These are phyloP conservation scores for Chirona hameri DNA, from an alignment of 2,888 invertebrate genomes.

Conservation along the genomic window DNA sequence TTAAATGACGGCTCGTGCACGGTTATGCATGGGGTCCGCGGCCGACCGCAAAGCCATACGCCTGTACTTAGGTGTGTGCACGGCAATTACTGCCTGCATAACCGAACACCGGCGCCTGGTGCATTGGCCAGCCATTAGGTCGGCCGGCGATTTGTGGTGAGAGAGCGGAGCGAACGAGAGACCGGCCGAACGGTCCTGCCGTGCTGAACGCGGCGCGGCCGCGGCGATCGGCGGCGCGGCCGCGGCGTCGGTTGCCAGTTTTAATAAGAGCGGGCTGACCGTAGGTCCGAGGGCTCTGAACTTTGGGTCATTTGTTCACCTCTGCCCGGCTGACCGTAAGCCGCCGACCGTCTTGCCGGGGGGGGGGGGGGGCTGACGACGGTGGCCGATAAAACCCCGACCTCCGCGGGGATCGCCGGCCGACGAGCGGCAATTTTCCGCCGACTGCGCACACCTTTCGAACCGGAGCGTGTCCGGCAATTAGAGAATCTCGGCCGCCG, in stretches of 20 bases:
- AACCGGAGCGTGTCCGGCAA: slow-evolving; percentile 66
- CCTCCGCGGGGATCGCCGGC: slow-evolving; percentile 63
- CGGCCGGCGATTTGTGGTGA: not conserved
- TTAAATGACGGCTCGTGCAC: slow-evolving; percentile 3
- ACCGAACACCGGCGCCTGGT: not conserved
- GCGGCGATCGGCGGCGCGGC: slow-evolving; percentile 56
- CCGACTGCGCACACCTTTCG: slow-evolving; percentile 64
- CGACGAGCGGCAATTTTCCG: slow-evolving; percentile 61
- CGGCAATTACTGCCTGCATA: not conserved
- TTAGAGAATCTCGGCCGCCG: slow-evolving; percentile 59
- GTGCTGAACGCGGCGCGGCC: slow-evolving; percentile 60
- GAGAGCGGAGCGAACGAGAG: not conserved
- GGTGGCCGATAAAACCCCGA: not conserved
- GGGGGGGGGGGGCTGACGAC: too few relatives aligned
- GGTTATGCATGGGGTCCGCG: not conserved
- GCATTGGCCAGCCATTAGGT: not conserved
- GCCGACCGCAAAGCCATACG: not conserved
- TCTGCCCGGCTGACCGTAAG: too few relatives aligned
- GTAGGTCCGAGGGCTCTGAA: too few relatives aligned
- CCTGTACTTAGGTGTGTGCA: slow-evolving; percentile 24
- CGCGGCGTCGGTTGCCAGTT: slow-evolving; percentile 58
- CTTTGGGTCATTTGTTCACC: too few relatives aligned
- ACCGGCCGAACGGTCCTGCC: not conserved
- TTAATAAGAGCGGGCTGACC: slow-evolving; percentile 53
- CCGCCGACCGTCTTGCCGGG: too few relatives aligned